A percentile compares a stretch with the other conserved stretches of the same genome.
These are phyloP conservation scores for Anodontia alba DNA, from an alignment of 2,888 invertebrate species.

Conservation along the genomic window DNA sequence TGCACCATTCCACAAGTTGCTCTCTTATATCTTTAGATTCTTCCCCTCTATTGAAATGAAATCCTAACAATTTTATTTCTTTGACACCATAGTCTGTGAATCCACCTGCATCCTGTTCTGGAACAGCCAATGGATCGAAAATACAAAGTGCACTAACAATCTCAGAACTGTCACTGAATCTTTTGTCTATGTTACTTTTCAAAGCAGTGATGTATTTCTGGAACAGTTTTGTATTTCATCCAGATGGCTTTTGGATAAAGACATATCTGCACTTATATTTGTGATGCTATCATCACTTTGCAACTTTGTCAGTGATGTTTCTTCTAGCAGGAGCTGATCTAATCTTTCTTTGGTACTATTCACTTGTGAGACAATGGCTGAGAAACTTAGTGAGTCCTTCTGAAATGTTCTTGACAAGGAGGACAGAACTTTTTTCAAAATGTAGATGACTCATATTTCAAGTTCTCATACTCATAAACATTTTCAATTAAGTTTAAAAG, in stretches of 20 bases:
- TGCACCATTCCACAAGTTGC: conserved; percentile 38
- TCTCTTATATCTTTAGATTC: conserved; percentile 1
- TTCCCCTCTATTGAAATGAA: conserved; percentile 41
- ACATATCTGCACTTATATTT: conserved; percentile 33
- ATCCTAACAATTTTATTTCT: conserved; percentile 19
- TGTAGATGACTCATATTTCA: conserved; percentile 28
- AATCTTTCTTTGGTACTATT: conserved; percentile 20
- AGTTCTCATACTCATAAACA: too few species aligned
- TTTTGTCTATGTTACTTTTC: conserved; percentile 33
- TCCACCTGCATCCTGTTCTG: conserved; percentile 2
- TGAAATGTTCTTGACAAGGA: conserved; percentile 46
- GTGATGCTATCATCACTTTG: conserved; percentile 33
- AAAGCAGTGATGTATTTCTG: conserved; percentile 34
- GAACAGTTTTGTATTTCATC: conserved; percentile 30
- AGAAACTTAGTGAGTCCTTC: conserved; percentile 26
- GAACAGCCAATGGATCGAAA: conserved; percentile 38
- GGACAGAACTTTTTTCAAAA: conserved; percentile 43
- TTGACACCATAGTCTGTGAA: conserved; percentile 28
- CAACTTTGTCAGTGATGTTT: conserved; percentile 26
- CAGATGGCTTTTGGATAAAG: conserved; percentile 4
- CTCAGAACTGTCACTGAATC: conserved; percentile 33
- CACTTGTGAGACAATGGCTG: conserved; percentile 23
- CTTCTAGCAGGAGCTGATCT: conserved; percentile 1
- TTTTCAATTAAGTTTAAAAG: too few species aligned
- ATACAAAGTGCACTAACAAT: conserved; percentile 36